Percentiles rank a stretch among this genome's conserved stretches.
These are phyloP conservation scores for Rhinella marina DNA, from an alignment of 2,797 vertebrate genomes.

Conservation along the genomic window DNA sequence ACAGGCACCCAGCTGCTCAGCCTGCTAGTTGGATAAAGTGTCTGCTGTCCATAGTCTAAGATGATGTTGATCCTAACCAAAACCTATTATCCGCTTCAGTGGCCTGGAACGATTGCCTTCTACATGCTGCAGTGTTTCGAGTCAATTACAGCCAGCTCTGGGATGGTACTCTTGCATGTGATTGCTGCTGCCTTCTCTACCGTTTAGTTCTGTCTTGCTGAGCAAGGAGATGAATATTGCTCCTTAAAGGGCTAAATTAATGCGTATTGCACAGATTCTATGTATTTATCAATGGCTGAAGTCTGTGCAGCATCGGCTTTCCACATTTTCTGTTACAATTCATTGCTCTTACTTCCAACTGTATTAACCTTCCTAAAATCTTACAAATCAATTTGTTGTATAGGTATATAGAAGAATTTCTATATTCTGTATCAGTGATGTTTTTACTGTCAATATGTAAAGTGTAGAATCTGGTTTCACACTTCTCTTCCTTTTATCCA, in stretches of 20 bases:
- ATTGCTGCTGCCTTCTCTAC: slow-evolving; percentile 46
- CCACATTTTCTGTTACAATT: background rate
- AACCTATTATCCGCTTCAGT: slow-evolving; percentile 59
- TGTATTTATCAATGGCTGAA: slow-evolving; percentile 42
- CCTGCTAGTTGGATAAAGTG: slow-evolving; percentile 49
- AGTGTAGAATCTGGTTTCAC: too few relatives aligned
- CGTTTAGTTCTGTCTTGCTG: slow-evolving; percentile 40
- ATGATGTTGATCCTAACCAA: slow-evolving; percentile 60
- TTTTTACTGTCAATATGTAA: too few relatives aligned
- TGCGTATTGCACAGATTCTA: slow-evolving; percentile 37
- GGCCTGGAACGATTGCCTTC: slow-evolving; percentile 49
- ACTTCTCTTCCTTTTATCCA: too few relatives aligned
- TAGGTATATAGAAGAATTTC: background rate
- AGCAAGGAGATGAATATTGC: slow-evolving; percentile 34
- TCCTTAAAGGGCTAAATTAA: slow-evolving; percentile 37
- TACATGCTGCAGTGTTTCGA: slow-evolving; percentile 53
- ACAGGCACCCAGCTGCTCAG: slow-evolving; percentile 49
- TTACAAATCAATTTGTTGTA: slow-evolving; percentile 15
- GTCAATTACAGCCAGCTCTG: slow-evolving; percentile 47
- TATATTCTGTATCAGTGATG: too few relatives aligned
- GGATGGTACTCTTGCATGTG: slow-evolving; percentile 41
- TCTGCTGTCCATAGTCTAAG: slow-evolving; percentile 53
- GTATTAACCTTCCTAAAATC: background rate
- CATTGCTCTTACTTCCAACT: background rate
- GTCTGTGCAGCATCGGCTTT: slow-evolving; percentile 3